Base-by-base conservation (phyloP, 1,140 invertebrate genomes). In the Popillia japonica region DNA sequence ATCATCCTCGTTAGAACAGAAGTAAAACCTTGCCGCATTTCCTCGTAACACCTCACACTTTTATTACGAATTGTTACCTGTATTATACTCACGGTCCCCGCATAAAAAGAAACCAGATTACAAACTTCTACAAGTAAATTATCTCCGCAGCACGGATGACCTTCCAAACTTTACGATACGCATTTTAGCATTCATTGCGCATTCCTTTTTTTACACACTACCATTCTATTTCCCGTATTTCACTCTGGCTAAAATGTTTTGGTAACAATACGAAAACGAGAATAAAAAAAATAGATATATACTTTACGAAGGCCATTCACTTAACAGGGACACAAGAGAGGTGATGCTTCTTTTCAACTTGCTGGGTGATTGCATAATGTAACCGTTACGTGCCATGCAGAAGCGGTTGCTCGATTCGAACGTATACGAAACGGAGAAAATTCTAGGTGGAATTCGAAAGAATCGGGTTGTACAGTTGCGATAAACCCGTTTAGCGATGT, bases 61-160 rank as follows among this genome's bases (percentile, higher is more conserved):
- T 64, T 64, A 64, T 64, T 23, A 64, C 61, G 17, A 64, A 64
- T 64, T 64, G 17, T 64, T 64, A 64, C 61, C 61, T 64, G 61
- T 27, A 17, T 20, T 27, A 64, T 14, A 48, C 11, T 14, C 17
- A 64, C 61, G 20, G 17, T 20, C 17, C 8, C 17, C 22, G n/a
- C 61, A 64, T 64, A 64, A 22, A 64, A 22, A 64, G 61, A 64
- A 27, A 64, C 23, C 61, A 64, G 61, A 64, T 64, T 22, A 64
- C 61, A n/a, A n/a, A n/a, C n/a, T n/a, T n/a, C n/a, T 64, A 27
- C 17, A n/a, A 48, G 3, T 6, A 48, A n/a, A 22, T 64, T 64
- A 17, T 64, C 61, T 64, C 22, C 61, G 17, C 61, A 27, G 61
- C 61, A 27, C 61, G 23, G 61, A 64, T 64, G 61, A 17, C 61